Percentiles rank a stretch among this genome's conserved stretches.
phyloP scores from a whole-genome alignment of 2,797 vertebrate species.

The Enteromius unitaeniatus region DNA sequence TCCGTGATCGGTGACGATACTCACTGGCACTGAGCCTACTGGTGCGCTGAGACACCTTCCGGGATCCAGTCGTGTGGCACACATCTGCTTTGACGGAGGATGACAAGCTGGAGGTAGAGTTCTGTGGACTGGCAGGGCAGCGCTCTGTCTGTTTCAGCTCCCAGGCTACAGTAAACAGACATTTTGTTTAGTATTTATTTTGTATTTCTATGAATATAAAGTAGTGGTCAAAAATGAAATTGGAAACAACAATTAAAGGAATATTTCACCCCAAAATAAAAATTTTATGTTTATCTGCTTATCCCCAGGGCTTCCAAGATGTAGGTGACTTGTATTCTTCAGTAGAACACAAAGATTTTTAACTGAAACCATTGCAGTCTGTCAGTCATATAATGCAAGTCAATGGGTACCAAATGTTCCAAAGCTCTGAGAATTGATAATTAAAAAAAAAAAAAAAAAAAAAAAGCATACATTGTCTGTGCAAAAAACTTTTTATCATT shows the following conservation, averaged over 20 bases:
- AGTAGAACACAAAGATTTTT: too few relatives aligned
- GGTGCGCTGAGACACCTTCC: slow-evolving; percentile 89
- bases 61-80: slow-evolving; percentile 80
- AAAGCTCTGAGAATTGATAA: too few relatives aligned
- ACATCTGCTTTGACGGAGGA: slow-evolving; percentile 80
- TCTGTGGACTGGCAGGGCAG: slow-evolving; percentile 75
- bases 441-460: too few relatives aligned
- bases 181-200: not conserved
- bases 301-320: too few relatives aligned
- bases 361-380: too few relatives aligned
- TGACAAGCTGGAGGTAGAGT: slow-evolving; percentile 74
- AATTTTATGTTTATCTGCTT: too few relatives aligned
- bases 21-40: slow-evolving; percentile 90
- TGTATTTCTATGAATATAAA: not conserved
- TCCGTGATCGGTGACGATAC: slow-evolving; percentile 54
- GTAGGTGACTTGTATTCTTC: too few relatives aligned
- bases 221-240: not conserved
- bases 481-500: too few relatives aligned
- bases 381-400: too few relatives aligned
- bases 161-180: slow-evolving; percentile 71
- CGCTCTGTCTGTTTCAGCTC: slow-evolving; percentile 79
- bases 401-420: too few relatives aligned
- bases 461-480: too few relatives aligned
- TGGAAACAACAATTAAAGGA: not conserved
- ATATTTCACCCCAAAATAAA: too few relatives aligned